Evolutionary conservation across 2,797 vertebrate species (phyloP).

Genomic region (Pampus argenteus): DNA sequence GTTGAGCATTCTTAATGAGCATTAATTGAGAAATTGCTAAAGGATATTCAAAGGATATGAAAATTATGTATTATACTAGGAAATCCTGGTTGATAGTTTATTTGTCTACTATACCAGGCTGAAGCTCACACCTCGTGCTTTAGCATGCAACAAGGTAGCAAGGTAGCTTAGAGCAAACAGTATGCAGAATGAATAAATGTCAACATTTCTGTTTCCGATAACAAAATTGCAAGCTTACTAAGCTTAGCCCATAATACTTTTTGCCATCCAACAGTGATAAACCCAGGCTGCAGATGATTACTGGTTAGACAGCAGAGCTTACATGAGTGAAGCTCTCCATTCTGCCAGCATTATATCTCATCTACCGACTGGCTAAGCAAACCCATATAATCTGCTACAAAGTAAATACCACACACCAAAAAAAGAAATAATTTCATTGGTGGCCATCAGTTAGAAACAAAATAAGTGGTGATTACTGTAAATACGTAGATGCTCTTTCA

Average conservation of each 20-base stretch:
- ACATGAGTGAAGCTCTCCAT: conserved; percentile 30
- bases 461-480: conserved; percentile 4
- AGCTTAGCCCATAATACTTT: neutral
- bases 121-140: neutral
- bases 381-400: conserved; percentile 25
- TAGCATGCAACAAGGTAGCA: neutral
- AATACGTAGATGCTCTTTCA: neutral
- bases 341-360: conserved; percentile 22
- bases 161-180: neutral
- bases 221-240: too few relatives aligned
- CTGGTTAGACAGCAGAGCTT: conserved; percentile 26
- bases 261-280: conserved; percentile 26
- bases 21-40: too few relatives aligned
- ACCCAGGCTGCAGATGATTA: conserved; percentile 39
- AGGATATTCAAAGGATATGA: too few relatives aligned
- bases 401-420: conserved; percentile 6
- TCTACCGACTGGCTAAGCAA: conserved; percentile 19
- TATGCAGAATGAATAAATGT: neutral
- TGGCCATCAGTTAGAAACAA: neutral
- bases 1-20: neutral
- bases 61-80: neutral
- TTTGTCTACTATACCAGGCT: neutral
- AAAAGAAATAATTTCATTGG: neutral
- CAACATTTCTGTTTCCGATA: neutral
- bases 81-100: neutral